phyloP scores from a whole-genome alignment of 2,888 invertebrate genomes.

The Leptura quadrifasciata region DNA sequence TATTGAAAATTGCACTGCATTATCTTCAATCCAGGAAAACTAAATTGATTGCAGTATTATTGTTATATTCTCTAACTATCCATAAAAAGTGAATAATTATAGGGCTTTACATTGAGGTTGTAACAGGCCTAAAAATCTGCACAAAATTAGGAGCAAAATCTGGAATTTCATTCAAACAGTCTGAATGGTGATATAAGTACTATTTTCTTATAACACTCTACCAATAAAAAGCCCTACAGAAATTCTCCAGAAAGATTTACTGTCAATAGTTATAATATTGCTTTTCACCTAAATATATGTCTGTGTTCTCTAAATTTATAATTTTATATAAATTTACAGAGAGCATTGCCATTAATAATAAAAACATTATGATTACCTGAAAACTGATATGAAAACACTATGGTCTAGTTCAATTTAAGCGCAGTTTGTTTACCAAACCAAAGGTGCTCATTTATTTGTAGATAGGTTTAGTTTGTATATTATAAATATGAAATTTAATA shows the following conservation, averaged over 20 bases:
- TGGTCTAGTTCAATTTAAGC: constrained; percentile 43
- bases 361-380: not conserved
- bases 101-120: too few species aligned
- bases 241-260: not conserved
- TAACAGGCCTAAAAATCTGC: too few species aligned
- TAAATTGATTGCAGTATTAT: not conserved
- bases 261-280: not conserved
- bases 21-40: not conserved
- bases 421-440: constrained; percentile 66
- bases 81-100: too few species aligned
- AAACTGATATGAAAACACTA: not conserved
- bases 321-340: too few species aligned
- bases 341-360: too few species aligned
- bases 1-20: constrained; percentile 7
- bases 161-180: too few species aligned
- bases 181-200: too few species aligned
- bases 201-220: too few species aligned
- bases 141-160: too few species aligned
- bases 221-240: not conserved
- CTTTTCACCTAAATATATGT: too few species aligned
- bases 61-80: too few species aligned
- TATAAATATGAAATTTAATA: constrained; percentile 36
- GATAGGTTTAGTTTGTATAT: constrained; percentile 61
- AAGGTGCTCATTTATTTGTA: constrained; percentile 71
- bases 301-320: too few species aligned